A percentile compares a stretch with the other conserved stretches of the same genome.
Conservation (phyloP, 2,113 vertebrate species). For the Bos taurus region ARS-UCD2.0 NC_037345.1:8643001-8643500, state of each 20-base stretch:
- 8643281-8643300: not conserved
- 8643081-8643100: not conserved
- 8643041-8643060: not conserved
- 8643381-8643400: not conserved
- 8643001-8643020: not conserved
- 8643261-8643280: not conserved
- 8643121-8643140: not conserved
- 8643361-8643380: not conserved
- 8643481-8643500: not conserved
- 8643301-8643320: not conserved
- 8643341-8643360: not conserved
- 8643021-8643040: not conserved
- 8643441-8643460: not conserved
- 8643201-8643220: not conserved
- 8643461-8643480: not conserved
- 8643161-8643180: accelerated
- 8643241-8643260: not conserved
- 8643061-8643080: not conserved
- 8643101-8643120: not conserved
- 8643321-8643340: not conserved
- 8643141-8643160: not conserved
- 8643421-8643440: not conserved
- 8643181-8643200: not conserved
- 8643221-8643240: not conserved
- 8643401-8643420: not conserved